A percentile compares a stretch with the other conserved stretches of the same genome.
Conservation (phyloP, 1,140 invertebrate species). For the Neuroterus valhalla region DNA sequence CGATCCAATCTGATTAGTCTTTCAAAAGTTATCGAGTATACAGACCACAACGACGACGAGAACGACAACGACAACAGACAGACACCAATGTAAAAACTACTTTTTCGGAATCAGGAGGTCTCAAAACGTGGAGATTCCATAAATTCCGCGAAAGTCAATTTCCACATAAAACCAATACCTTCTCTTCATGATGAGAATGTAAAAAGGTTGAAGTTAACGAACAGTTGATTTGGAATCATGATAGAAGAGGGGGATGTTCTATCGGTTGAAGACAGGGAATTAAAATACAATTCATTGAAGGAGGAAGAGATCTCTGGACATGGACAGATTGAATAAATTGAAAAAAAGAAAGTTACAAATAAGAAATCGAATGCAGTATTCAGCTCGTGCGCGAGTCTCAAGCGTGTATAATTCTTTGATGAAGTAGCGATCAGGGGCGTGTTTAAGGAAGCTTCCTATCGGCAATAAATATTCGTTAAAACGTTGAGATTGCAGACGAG, state of each 20-base stretch:
- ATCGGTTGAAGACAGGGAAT: background rate
- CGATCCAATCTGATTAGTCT: too few species aligned
- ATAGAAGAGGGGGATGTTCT: constrained; percentile 1
- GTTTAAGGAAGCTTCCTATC: constrained; percentile 19
- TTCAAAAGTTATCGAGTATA: too few species aligned
- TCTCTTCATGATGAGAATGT: too few species aligned
- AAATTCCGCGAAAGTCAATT: background rate
- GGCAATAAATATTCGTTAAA: constrained; percentile 24
- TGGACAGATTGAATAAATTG: background rate
- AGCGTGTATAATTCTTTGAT: constrained; percentile 22
- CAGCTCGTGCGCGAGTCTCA: constrained; percentile 16
- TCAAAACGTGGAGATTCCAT: too few species aligned
- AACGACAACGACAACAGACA: too few species aligned
- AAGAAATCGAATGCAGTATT: background rate
- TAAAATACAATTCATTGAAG: constrained; percentile 10
- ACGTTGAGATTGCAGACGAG: background rate
- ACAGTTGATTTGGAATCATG: background rate
- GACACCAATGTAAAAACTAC: too few species aligned
- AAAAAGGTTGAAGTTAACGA: background rate
- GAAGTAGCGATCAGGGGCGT: constrained; percentile 20
- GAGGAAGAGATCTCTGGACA: constrained; percentile 14
- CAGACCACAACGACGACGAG: too few species aligned
- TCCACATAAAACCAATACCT: too few species aligned
- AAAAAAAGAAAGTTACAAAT: background rate
- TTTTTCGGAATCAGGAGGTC: too few species aligned